These are phyloP conservation scores for Furcifer pardalis DNA, from an alignment of 2,797 vertebrate species.

Conservation along the genomic window DNA sequence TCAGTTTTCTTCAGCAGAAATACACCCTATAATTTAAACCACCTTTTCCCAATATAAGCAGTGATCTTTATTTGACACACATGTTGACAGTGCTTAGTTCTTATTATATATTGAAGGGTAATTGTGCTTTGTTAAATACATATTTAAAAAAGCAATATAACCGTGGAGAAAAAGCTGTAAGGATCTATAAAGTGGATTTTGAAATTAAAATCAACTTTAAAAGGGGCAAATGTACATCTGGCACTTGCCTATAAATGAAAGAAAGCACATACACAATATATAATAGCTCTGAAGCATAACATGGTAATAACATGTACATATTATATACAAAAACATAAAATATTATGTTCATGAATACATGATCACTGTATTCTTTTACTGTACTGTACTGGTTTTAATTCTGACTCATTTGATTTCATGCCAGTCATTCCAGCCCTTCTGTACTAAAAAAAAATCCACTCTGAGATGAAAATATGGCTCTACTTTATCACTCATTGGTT, in stretches of 20 bases:
- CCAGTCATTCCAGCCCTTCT: constrained; percentile 55
- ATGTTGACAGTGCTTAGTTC: constrained; percentile 55
- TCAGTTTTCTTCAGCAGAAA: constrained; percentile 36
- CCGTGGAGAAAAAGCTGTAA: constrained; percentile 33
- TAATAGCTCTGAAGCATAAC: constrained; percentile 53
- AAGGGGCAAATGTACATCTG: constrained; percentile 26
- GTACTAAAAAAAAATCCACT: constrained; percentile 41
- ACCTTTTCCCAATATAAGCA: constrained; percentile 49
- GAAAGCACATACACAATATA: constrained; percentile 16
- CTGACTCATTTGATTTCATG: constrained; percentile 55
- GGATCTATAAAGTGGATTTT: constrained; percentile 45
- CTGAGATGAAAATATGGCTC: constrained; percentile 58
- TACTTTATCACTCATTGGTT: constrained; percentile 52
- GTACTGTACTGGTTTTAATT: constrained; percentile 46
- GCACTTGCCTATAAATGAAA: constrained; percentile 34
- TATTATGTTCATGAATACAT: constrained; percentile 48
- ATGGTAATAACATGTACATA: constrained; percentile 33
- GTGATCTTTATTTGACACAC: constrained; percentile 35
- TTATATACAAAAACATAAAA: constrained; percentile 16
- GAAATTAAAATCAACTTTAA: constrained; percentile 45
- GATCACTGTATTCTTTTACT: constrained; percentile 47
- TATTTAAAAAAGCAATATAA: constrained; percentile 39
- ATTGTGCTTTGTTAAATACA: constrained; percentile 51
- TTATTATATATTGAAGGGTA: constrained; percentile 40
- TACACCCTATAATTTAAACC: constrained; percentile 21